A percentile compares a stretch with the other conserved stretches of the same genome.
phyloP scores from a whole-genome alignment of 2,888 invertebrate species.

The Drosophila maculinotata region DNA sequence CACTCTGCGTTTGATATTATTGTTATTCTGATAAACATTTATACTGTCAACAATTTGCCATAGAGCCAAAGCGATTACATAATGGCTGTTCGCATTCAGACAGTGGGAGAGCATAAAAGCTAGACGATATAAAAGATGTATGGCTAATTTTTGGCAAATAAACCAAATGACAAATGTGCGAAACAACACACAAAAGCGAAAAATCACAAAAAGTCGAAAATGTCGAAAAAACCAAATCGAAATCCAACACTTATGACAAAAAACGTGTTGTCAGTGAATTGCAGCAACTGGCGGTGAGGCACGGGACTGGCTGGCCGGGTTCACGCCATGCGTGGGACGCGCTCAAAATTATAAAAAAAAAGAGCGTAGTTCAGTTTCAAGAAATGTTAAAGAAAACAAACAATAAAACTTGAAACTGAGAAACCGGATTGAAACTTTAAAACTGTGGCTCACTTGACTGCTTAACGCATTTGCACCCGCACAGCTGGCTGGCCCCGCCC shows the following conservation, averaged over 20 bases:
- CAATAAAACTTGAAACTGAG: slow-evolving; percentile 29
- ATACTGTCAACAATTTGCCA: slow-evolving; percentile 20
- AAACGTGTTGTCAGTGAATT: slow-evolving; percentile 70
- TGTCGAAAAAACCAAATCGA: too few species aligned
- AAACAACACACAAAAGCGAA: slow-evolving; percentile 20
- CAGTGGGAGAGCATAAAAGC: slow-evolving; percentile 6
- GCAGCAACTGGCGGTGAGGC: slow-evolving; percentile 2
- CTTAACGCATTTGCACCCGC: slow-evolving; percentile 69
- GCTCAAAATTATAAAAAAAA: slow-evolving; percentile 26
- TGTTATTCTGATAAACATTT: slow-evolving; percentile 12
- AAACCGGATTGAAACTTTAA: slow-evolving; percentile 55
- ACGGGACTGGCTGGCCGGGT: not conserved
- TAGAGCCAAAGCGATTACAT: slow-evolving; percentile 45
- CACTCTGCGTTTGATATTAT: not conserved
- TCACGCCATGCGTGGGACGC: slow-evolving; percentile 59
- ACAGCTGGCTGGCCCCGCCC: slow-evolving; percentile 1
- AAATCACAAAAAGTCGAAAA: slow-evolving; percentile 4
- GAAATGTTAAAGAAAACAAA: slow-evolving; percentile 36
- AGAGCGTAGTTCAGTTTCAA: slow-evolving; percentile 46
- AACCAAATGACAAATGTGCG: slow-evolving; percentile 57
- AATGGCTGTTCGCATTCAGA: slow-evolving; percentile 37
- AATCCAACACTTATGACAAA: too few species aligned
- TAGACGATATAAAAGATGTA: slow-evolving; percentile 34
- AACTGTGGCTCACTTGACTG: slow-evolving; percentile 33
- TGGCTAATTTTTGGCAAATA: slow-evolving; percentile 64